These are phyloP conservation scores for Andrena trimmerana DNA, from an alignment of 2,888 invertebrate genomes.

Conservation along the genomic window DNA sequence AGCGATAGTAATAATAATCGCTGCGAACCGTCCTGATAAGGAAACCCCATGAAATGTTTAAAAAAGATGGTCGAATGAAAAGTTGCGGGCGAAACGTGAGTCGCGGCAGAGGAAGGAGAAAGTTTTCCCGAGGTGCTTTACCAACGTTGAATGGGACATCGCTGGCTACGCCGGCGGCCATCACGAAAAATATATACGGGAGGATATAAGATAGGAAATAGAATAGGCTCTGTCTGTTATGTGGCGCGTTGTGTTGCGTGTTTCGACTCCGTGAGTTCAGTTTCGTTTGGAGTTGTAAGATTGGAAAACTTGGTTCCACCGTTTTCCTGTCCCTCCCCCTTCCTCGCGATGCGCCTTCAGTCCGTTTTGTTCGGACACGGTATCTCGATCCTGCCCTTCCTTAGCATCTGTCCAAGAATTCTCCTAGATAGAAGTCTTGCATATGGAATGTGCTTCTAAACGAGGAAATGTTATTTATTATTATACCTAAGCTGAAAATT, in stretches of 20 bases:
- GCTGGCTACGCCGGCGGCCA: slow-evolving; percentile 40
- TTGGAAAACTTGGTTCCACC: slow-evolving; percentile 75
- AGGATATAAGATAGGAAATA: slow-evolving; percentile 66
- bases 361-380: slow-evolving; percentile 31
- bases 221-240: slow-evolving; percentile 70
- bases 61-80: slow-evolving; percentile 5
- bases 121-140: slow-evolving; percentile 41
- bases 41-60: neutral
- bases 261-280: slow-evolving; percentile 66
- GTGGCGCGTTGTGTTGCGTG: slow-evolving; percentile 67
- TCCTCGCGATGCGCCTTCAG: neutral
- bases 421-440: slow-evolving; percentile 6
- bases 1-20: slow-evolving; percentile 18
- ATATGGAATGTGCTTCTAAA: neutral
- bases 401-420: slow-evolving; percentile 46
- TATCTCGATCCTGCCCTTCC: slow-evolving; percentile 38
- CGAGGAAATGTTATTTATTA: neutral
- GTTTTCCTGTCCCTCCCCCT: slow-evolving; percentile 24
- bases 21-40: slow-evolving; percentile 17
- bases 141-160: slow-evolving; percentile 34
- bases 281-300: slow-evolving; percentile 69
- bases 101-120: slow-evolving; percentile 21
- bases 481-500: slow-evolving; percentile 4
- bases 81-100: neutral
- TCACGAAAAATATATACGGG: slow-evolving; percentile 49